Base-by-base conservation (phyloP, 2,888 invertebrate genomes). In the Tetropium fuscum region DNA sequence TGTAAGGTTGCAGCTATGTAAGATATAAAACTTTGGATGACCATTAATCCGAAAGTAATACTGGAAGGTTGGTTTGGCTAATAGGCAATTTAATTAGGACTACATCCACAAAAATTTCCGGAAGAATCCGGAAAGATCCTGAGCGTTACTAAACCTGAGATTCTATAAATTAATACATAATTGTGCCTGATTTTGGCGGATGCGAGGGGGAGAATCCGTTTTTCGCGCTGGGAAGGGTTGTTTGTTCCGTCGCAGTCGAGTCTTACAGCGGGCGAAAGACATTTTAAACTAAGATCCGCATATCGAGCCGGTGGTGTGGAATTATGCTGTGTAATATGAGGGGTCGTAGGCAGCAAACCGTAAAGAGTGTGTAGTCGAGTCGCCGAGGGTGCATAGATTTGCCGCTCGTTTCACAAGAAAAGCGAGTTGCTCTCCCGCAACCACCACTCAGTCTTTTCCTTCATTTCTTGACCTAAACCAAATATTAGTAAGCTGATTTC, bases 381-480 rank as follows among this genome's bases (percentile, higher is more conserved):
- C 71, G 65, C 67, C 63, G 77, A 77, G 78, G 81, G 82, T 82
- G 81, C 81, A 82, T 82, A 82, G 81, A 82, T 82, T 81, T 81
- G 76, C 76, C 79, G 80, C 78, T 76, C 78, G 80, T 80, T 80
- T 80, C 75, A 76, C 71, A 71, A 71, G 69, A 66, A 72, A 70
- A 56, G 63, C 57, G 60, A 53, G 53, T 30, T 63, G 60, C 63
- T 53, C 25, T 56, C 48, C 54, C 54, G 38, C 45, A 44, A 48
- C 38, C 34, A 15, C 34, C 34, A 34, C 34, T n/a, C 15, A n/a
- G 45, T 19, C 58, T 45, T 54, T 41, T 25, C 16, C 34, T 36
- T 47, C 48, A 40, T 47, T 40, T 48, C 63, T 65, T 65, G 66
- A 63, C 66, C 66, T 56, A 56, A 63, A 58, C 56, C 55, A 56